A percentile compares a stretch with the other conserved stretches of the same genome.
phyloP scores from a whole-genome alignment of 2,888 invertebrate species.

The Idaea biselata region DNA sequence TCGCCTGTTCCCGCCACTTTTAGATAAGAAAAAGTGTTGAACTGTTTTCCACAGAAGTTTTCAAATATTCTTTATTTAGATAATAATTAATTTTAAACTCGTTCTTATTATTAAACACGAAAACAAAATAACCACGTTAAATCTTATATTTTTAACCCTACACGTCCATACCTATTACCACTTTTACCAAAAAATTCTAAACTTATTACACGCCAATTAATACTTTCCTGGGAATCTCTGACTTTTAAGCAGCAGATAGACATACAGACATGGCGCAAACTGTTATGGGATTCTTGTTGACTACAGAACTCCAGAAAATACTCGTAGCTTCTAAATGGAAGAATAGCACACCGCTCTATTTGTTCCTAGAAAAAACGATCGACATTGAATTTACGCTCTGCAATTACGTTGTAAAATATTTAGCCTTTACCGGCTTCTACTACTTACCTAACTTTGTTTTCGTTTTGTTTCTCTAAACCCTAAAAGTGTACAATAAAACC shows the following conservation, averaged over 20 bases:
- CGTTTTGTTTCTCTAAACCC: conserved; percentile 37
- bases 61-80: conserved; percentile 13
- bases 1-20: conserved; percentile 29
- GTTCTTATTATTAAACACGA: not conserved
- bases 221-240: too few species aligned
- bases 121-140: conserved; percentile 1
- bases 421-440: conserved; percentile 28
- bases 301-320: too few species aligned
- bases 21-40: conserved; percentile 42
- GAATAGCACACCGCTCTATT: too few species aligned
- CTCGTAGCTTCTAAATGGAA: too few species aligned
- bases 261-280: too few species aligned
- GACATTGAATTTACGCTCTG: conserved; percentile 16
- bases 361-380: conserved; percentile 8
- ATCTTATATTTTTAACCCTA: too few species aligned
- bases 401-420: conserved; percentile 35
- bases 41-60: conserved; percentile 27
- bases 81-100: conserved; percentile 5
- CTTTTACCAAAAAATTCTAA: too few species aligned
- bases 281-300: not conserved
- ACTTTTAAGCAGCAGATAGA: too few species aligned
- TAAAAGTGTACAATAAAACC: conserved; percentile 53
- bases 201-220: too few species aligned
- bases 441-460: conserved; percentile 26
- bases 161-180: too few species aligned